Evolutionary conservation across 1,140 invertebrate species (phyloP).

Genomic region (Ladona fulva): DNA sequence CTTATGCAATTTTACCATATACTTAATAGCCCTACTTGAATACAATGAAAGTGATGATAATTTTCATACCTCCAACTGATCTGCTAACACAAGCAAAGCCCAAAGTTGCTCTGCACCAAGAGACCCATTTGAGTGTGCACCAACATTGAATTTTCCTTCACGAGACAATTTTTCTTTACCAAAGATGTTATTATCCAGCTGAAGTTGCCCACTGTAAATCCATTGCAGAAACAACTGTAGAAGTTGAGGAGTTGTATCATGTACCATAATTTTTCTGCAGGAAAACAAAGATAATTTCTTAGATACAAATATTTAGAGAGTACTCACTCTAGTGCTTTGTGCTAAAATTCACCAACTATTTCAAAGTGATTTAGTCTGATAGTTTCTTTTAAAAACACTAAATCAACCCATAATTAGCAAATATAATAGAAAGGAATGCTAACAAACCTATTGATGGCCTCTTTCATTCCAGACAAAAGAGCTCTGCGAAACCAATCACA

Average conservation of each 20-base stretch:
- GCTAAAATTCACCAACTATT: no score
- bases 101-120: background rate
- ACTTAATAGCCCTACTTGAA: no score
- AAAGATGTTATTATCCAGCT: background rate
- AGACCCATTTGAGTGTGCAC: background rate
- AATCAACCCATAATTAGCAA: slow-evolving; percentile 19
- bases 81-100: background rate
- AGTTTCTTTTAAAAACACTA: slow-evolving; percentile 6
- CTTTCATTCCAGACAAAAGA: slow-evolving; percentile 58
- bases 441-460: slow-evolving; percentile 61
- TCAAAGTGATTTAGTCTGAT: no score
- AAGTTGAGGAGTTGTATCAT: slow-evolving; percentile 52
- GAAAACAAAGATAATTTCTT: slow-evolving; percentile 22
- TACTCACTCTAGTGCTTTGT: background rate
- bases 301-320: no score
- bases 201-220: slow-evolving; percentile 50
- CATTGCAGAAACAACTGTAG: slow-evolving; percentile 53
- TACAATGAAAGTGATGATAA: no score
- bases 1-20: no score
- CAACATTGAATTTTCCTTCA: background rate
- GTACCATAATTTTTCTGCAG: slow-evolving; percentile 53
- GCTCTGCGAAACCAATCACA: slow-evolving; percentile 63
- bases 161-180: background rate
- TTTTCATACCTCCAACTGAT: background rate
- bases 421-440: slow-evolving; percentile 16